phyloP scores from a whole-genome alignment of 2,113 vertebrate genomes.

The Pangasianodon gigas region DNA sequence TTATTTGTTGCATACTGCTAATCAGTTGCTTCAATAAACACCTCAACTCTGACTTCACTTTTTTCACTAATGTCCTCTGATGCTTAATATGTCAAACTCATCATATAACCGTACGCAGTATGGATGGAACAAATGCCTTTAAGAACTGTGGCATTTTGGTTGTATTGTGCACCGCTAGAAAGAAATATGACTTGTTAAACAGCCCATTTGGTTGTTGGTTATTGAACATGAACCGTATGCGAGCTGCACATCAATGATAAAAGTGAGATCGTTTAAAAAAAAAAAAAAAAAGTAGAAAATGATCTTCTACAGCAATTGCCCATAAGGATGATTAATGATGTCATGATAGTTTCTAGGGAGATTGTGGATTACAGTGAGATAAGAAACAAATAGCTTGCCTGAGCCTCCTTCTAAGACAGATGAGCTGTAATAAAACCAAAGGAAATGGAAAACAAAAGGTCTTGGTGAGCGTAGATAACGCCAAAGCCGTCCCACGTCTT shows the following conservation, averaged over 20 bases:
- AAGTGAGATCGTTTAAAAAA: neutral
- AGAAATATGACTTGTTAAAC: neutral
- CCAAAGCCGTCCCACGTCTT: neutral
- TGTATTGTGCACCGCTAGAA: neutral
- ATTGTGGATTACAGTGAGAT: slow-evolving; percentile 16
- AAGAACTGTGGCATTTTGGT: no score
- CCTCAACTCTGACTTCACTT: neutral
- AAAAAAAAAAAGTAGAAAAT: neutral
- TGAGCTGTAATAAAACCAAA: slow-evolving; percentile 39
- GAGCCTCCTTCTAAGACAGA: slow-evolving; percentile 13
- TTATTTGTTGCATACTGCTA: neutral
- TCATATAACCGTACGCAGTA: neutral
- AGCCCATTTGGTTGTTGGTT: neutral
- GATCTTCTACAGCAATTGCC: neutral
- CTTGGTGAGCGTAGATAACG: neutral
- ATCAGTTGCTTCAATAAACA: neutral
- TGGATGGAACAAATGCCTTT: neutral
- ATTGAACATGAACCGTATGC: neutral
- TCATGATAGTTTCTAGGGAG: slow-evolving; percentile 7
- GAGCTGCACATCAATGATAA: neutral
- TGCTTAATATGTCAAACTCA: neutral
- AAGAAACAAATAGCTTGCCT: slow-evolving; percentile 13
- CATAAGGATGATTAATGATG: slow-evolving; percentile 30
- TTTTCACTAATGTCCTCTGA: neutral
- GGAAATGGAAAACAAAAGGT: slow-evolving; percentile 22